Evolutionary conservation across 53 echinoderm and acorn worm species (phyloP).

Genomic region (Echinarachnius parma): DNA sequence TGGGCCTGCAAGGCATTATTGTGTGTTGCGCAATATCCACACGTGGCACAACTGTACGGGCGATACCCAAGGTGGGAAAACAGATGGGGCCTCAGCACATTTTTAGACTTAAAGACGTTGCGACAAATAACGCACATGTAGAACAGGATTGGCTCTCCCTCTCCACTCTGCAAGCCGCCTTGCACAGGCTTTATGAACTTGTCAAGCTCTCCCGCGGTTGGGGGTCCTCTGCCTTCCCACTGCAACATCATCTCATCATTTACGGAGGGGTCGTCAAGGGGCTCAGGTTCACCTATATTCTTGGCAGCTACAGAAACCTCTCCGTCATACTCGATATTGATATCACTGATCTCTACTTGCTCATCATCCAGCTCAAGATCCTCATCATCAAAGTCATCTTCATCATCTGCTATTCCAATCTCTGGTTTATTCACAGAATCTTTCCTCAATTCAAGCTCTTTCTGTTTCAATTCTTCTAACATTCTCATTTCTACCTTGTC

Average conservation of each 20-base stretch:
- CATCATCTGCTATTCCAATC: constrained; percentile 16
- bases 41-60: constrained; percentile 1
- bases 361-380: constrained; percentile 5
- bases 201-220: constrained; percentile 7
- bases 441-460: neutral
- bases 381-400: constrained; percentile 11
- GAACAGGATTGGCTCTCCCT: constrained; percentile 11
- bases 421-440: neutral
- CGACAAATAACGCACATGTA: constrained; percentile 35
- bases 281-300: neutral
- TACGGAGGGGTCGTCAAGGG: too few relatives aligned
- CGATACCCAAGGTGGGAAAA: constrained; percentile 12
- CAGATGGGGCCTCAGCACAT: constrained; percentile 13
- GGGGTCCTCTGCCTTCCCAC: constrained; percentile 18
- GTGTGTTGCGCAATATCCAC: constrained; percentile 12
- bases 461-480: neutral
- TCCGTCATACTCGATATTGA: too few relatives aligned
- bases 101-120: constrained; percentile 14
- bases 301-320: neutral
- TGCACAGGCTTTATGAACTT: constrained; percentile 8
- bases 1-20: neutral
- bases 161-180: constrained; percentile 11
- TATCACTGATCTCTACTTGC: neutral
- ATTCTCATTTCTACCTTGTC: neutral
- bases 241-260: constrained; percentile 13